Conservation (phyloP, 2,888 invertebrate genomes). For the Monochamus alternatus region DNA sequence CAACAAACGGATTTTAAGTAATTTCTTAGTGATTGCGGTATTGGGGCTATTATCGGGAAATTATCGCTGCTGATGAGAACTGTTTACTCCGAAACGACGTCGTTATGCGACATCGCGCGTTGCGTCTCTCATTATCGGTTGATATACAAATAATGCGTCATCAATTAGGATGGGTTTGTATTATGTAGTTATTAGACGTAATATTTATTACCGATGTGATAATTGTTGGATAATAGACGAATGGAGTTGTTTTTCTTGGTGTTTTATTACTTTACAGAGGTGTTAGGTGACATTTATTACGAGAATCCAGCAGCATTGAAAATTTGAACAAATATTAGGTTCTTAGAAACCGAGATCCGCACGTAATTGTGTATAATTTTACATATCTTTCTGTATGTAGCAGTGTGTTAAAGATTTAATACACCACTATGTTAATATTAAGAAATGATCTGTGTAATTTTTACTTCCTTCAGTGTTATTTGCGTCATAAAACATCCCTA, state of each 20-base stretch:
- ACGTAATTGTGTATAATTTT: too few relatives aligned
- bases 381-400: too few relatives aligned
- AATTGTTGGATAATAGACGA: neutral
- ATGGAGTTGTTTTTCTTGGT: neutral
- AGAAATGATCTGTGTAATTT: too few relatives aligned
- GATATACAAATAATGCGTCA: conserved; percentile 1
- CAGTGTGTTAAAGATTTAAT: too few relatives aligned
- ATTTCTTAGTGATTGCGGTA: conserved; percentile 32
- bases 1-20: conserved; percentile 34
- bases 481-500: too few relatives aligned
- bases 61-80: conserved; percentile 25
- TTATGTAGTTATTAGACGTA: neutral
- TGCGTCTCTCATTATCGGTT: conserved; percentile 2
- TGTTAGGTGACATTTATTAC: too few relatives aligned
- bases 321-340: too few relatives aligned
- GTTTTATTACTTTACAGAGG: too few relatives aligned
- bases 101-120: neutral
- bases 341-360: too few relatives aligned
- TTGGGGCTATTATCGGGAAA: conserved; percentile 30
- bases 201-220: neutral
- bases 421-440: too few relatives aligned
- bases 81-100: conserved; percentile 5
- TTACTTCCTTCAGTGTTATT: too few relatives aligned
- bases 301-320: too few relatives aligned
- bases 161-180: neutral